Conservation (phyloP, 2,888 invertebrate genomes). For the Sinopyrophorus schimmeli region DNA sequence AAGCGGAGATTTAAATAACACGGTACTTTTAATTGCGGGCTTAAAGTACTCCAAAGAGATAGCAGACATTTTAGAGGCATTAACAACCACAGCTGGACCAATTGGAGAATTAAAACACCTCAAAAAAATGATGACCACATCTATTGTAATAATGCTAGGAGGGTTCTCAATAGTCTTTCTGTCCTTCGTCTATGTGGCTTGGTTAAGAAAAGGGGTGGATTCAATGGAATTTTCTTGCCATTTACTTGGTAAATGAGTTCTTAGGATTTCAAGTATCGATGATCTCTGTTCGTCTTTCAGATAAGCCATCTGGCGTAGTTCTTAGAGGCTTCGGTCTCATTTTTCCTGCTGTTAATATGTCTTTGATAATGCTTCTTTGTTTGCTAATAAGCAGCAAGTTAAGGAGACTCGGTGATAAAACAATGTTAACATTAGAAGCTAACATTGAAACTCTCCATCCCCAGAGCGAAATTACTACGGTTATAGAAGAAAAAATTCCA, state of each 20-base stretch:
- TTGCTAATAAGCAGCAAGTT: conserved; percentile 8
- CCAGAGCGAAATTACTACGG: not conserved
- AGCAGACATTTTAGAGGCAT: conserved; percentile 6
- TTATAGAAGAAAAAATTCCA: conserved; percentile 2
- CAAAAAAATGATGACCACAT: not conserved
- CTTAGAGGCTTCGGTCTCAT: conserved; percentile 1
- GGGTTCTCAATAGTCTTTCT: not conserved
- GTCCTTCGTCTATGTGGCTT: conserved; percentile 10
- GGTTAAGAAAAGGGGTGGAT: not conserved
- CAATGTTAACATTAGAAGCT: conserved; percentile 1
- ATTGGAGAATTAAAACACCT: conserved; percentile 2
- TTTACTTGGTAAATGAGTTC: conserved; percentile 7
- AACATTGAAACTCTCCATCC: conserved; percentile 3
- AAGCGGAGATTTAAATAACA: conserved; percentile 4
- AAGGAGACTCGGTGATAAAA: not conserved
- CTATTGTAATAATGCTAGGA: not conserved
- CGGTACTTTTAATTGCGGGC: conserved; percentile 2
- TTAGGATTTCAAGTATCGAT: not conserved
- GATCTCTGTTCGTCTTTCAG: not conserved
- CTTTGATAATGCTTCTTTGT: conserved; percentile 1
- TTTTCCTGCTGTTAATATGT: conserved; percentile 4
- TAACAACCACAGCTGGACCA: conserved; percentile 1
- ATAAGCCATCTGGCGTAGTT: conserved; percentile 7
- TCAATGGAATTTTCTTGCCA: not conserved
- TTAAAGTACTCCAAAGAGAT: not conserved